Percentiles rank a stretch among this genome's conserved stretches.
phyloP scores from a whole-genome alignment of 2,113 vertebrate species.

The Cardinalis cardinalis region DNA sequence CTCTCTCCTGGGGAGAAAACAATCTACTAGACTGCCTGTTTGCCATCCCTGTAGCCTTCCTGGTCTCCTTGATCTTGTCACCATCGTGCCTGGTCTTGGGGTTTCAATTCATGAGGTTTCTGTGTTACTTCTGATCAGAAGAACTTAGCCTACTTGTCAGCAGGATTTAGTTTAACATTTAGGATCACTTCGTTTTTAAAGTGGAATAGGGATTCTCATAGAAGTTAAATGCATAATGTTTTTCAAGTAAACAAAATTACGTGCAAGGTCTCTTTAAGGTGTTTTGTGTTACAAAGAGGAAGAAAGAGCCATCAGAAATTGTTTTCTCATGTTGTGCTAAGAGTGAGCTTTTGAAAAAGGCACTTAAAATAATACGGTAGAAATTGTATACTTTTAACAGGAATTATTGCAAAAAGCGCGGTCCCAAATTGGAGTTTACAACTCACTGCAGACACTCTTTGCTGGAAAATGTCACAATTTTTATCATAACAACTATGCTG shows the following conservation, averaged over 20 bases:
- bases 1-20: background rate
- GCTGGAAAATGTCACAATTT: background rate
- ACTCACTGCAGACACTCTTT: background rate
- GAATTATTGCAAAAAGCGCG: background rate
- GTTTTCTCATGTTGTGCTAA: background rate
- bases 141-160: background rate
- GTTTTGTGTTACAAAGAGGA: background rate
- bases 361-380: background rate
- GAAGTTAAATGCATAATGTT: background rate
- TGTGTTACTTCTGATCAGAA: background rate
- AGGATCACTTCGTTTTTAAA: background rate
- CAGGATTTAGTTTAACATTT: background rate
- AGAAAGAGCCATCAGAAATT: background rate
- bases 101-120: background rate
- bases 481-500: background rate
- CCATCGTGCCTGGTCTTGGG: rapidly evolving
- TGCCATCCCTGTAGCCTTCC: background rate
- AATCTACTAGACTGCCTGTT: background rate
- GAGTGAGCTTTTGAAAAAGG: background rate
- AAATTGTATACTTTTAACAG: background rate
- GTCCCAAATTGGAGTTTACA: background rate
- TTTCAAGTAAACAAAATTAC: background rate
- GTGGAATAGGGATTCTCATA: background rate
- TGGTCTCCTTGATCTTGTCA: background rate
- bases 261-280: background rate